phyloP scores from a whole-genome alignment of 1,140 invertebrate genomes.

The Hyphantria cunea region DNA sequence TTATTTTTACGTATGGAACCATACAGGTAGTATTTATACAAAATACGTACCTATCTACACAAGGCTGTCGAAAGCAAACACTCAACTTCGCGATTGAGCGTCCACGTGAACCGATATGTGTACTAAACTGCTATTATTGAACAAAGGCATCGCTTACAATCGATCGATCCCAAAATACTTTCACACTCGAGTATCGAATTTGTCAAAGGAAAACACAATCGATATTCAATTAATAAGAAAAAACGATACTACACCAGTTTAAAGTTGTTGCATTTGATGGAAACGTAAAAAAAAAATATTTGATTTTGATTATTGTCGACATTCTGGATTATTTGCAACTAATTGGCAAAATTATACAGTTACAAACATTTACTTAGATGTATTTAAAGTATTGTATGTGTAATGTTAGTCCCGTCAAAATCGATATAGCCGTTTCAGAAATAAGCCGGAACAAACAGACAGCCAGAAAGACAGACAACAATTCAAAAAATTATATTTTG shows the following conservation, averaged over 20 bases:
- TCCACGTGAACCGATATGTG: slow-evolving; percentile 5
- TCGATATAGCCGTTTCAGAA: too few species aligned
- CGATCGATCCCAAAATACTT: slow-evolving; percentile 13
- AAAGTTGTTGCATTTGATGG: too few species aligned
- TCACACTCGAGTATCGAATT: slow-evolving; percentile 10
- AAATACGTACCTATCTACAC: not conserved
- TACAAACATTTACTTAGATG: too few species aligned
- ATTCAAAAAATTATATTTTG: too few species aligned
- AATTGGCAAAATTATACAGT: too few species aligned
- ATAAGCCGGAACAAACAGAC: too few species aligned
- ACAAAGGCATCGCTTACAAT: slow-evolving; percentile 15
- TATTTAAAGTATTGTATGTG: too few species aligned
- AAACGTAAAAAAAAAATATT: too few species aligned
- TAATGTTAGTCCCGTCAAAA: too few species aligned
- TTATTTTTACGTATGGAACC: too few species aligned
- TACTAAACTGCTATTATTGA: slow-evolving; percentile 21
- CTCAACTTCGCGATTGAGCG: slow-evolving; percentile 9
- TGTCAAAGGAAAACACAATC: slow-evolving; percentile 16
- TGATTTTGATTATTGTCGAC: slow-evolving; percentile 6
- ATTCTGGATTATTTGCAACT: slow-evolving; percentile 5
- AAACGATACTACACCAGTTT: not conserved
- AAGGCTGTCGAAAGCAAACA: slow-evolving; percentile 2
- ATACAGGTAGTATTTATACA: not conserved
- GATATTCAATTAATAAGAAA: slow-evolving; percentile 18
- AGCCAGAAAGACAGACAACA: too few species aligned